A percentile compares a stretch with the other conserved stretches of the same genome.
These are phyloP conservation scores for Chroicocephalus ridibundus DNA, from an alignment of 2,113 vertebrate species.

Conservation along the genomic window DNA sequence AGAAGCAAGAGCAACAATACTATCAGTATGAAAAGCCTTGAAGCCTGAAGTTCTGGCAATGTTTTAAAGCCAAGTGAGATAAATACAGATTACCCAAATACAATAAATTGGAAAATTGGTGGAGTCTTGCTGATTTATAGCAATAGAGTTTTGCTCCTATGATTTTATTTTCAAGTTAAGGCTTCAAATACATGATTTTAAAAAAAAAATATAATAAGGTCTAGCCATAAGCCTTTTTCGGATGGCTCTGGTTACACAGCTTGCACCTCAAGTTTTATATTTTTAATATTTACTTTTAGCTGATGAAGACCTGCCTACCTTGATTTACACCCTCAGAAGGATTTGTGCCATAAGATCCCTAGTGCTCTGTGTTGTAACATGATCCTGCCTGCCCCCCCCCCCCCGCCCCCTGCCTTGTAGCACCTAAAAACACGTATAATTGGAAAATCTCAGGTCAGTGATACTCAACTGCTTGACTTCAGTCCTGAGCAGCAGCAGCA, in stretches of 20 bases:
- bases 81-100: not conserved
- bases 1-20: not conserved
- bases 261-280: not conserved
- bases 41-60: not conserved
- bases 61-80: not conserved
- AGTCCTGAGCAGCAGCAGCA: not conserved
- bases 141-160: not conserved
- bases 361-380: not conserved
- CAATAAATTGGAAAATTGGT: not conserved
- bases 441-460: not conserved
- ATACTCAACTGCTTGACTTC: not conserved
- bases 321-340: not conserved
- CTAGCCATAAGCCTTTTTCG: not conserved
- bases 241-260: not conserved
- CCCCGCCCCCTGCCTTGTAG: not conserved
- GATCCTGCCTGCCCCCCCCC: not conserved
- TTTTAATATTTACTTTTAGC: not conserved
- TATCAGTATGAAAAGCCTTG: not conserved
- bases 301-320: not conserved
- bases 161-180: slow-evolving; percentile 4
- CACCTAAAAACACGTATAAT: not conserved
- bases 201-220: not conserved
- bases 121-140: not conserved
- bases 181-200: not conserved
- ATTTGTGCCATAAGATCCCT: not conserved